Evolutionary conservation across 2,113 vertebrate species (phyloP).

Genomic region (Hippoglossus stenolepis): DNA sequence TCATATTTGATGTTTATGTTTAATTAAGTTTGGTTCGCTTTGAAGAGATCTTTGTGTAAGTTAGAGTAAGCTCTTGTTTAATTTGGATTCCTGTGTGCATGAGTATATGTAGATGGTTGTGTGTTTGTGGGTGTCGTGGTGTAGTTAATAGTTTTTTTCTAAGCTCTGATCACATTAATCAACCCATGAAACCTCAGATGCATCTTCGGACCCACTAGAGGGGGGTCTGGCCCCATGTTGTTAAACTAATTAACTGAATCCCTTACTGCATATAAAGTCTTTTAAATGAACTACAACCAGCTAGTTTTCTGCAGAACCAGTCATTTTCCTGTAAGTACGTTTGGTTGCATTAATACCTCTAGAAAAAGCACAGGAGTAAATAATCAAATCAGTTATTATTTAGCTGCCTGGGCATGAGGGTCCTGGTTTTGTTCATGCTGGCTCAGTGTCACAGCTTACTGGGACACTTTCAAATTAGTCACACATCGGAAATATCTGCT

Average conservation of each 20-base stretch:
- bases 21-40: background rate
- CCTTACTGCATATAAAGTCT: background rate
- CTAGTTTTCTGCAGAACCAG: background rate
- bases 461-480: background rate
- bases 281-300: background rate
- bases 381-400: background rate
- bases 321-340: background rate
- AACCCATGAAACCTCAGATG: background rate
- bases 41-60: background rate
- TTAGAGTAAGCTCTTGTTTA: background rate
- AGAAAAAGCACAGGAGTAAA: background rate
- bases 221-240: background rate
- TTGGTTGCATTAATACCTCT: background rate
- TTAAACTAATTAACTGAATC: background rate
- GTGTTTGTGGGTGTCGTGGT: background rate
- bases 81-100: background rate
- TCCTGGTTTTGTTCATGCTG: background rate
- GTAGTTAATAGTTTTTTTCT: background rate
- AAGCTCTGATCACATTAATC: background rate
- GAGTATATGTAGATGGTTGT: background rate
- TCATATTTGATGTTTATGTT: conserved; percentile 1
- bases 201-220: background rate
- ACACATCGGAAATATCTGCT: background rate
- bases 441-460: background rate
- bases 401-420: background rate